Evolutionary conservation across 2,113 vertebrate genomes (phyloP).

Genomic region (Hiodon alosoides): DNA sequence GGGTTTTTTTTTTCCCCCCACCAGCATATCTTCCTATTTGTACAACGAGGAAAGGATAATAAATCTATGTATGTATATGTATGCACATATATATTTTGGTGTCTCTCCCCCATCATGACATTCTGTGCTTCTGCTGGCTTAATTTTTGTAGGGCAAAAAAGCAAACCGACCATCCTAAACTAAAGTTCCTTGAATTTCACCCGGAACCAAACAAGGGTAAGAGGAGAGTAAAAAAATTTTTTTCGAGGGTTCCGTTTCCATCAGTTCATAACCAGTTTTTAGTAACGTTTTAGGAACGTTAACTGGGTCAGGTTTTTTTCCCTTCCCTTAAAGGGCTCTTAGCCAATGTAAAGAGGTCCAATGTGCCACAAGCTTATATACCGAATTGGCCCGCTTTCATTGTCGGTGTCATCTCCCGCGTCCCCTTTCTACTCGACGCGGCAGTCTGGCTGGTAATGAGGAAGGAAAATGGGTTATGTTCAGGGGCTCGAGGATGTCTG

Average conservation of each 20-base stretch:
- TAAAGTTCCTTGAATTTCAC: neutral
- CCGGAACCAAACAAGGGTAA: neutral
- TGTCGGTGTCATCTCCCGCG: neutral
- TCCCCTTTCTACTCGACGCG: neutral
- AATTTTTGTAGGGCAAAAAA: neutral
- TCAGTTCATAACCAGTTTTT: neutral
- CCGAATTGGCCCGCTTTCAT: conserved; percentile 12
- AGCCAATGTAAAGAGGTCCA: neutral
- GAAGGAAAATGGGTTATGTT: conserved; percentile 14
- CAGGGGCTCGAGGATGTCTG: neutral
- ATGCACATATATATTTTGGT: conserved; percentile 25
- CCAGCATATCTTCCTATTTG: conserved; percentile 38
- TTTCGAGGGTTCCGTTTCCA: neutral
- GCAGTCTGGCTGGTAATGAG: conserved; percentile 4
- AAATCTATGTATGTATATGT: conserved; percentile 46
- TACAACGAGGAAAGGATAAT: conserved; percentile 31
- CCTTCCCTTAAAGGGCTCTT: neutral
- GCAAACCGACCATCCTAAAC: neutral
- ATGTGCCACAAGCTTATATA: neutral
- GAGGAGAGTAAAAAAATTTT: neutral
- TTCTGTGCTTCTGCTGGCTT: conserved; percentile 18
- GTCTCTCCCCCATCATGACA: neutral
- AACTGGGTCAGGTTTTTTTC: neutral
- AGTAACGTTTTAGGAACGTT: neutral
- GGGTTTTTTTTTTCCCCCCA: conserved; percentile 32